Conservation (phyloP, 2,797 vertebrate species). For the Carapus acus region DNA sequence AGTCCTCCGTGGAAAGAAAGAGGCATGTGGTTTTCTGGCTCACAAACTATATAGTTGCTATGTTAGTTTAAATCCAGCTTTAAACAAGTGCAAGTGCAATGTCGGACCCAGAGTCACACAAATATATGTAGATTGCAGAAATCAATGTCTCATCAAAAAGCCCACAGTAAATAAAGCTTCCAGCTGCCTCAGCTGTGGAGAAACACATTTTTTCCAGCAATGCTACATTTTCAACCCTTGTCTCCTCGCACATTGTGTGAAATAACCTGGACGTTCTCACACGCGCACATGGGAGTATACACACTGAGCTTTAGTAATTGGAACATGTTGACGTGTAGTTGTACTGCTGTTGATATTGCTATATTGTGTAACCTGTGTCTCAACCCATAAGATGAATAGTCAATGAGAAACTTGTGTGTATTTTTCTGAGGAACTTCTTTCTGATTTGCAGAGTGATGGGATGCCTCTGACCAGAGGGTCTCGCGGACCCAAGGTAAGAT, state of each 20-base stretch:
- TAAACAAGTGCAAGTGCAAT: conserved; percentile 54
- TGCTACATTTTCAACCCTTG: conserved; percentile 42
- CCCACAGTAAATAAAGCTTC: conserved; percentile 62
- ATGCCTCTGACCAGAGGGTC: conserved; percentile 77
- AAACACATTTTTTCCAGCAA: conserved; percentile 37
- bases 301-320: conserved; percentile 1
- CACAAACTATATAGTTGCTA: conserved; percentile 48
- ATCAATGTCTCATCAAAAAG: conserved; percentile 66
- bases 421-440: conserved; percentile 20
- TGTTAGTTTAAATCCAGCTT: conserved; percentile 42
- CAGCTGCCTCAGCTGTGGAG: conserved; percentile 46
- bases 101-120: conserved; percentile 50
- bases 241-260: no score
- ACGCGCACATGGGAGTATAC: conserved; percentile 27
- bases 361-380: conserved; percentile 22
- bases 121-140: conserved; percentile 65
- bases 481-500: conserved; percentile 90
- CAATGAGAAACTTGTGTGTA: conserved; percentile 26
- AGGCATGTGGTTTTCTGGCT: conserved; percentile 17
- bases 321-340: no score
- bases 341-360: no score
- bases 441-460: conserved; percentile 74
- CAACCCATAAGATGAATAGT: conserved; percentile 34
- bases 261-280: conserved; percentile 36
- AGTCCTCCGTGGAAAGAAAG: neutral